Conservation (phyloP, 2,113 vertebrate genomes). For the Apistogramma diplotaenia region DNA sequence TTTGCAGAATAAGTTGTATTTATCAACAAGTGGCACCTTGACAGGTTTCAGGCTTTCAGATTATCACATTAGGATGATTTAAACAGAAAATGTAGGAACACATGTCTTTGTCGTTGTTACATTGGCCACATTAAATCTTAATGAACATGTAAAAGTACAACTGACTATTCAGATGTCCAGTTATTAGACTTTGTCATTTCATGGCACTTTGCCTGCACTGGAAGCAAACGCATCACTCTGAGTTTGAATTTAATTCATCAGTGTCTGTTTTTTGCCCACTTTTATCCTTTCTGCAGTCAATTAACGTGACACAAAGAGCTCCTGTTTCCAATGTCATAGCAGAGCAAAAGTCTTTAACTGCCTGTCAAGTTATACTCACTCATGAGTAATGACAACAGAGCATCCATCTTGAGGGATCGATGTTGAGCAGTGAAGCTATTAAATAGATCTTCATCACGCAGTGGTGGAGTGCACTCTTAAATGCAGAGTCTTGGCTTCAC, state of each 20-base stretch:
- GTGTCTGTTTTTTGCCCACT: neutral
- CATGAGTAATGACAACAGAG: constrained; percentile 34
- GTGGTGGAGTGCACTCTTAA: neutral
- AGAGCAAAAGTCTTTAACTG: constrained; percentile 40
- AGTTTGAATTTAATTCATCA: constrained; percentile 21
- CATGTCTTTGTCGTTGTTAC: neutral
- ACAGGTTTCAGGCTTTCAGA: neutral
- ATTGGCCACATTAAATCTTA: neutral
- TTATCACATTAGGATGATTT: neutral
- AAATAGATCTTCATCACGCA: constrained; percentile 17
- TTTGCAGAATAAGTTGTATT: neutral
- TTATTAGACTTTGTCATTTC: neutral
- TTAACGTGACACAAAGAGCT: constrained; percentile 33
- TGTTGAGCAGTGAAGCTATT: constrained; percentile 29
- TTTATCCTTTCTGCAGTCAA: constrained; percentile 20
- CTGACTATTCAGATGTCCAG: neutral
- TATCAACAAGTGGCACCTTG: neutral
- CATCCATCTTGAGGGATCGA: constrained; percentile 39
- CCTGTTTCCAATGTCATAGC: neutral
- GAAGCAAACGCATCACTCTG: neutral
- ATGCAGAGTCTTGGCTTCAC: neutral
- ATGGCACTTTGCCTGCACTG: neutral
- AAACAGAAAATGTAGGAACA: neutral
- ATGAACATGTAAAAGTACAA: neutral
- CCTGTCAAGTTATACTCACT: constrained; percentile 36